Evolutionary conservation across 2,797 vertebrate genomes (phyloP).

Genomic region (Takifugu rubripes): DNA sequence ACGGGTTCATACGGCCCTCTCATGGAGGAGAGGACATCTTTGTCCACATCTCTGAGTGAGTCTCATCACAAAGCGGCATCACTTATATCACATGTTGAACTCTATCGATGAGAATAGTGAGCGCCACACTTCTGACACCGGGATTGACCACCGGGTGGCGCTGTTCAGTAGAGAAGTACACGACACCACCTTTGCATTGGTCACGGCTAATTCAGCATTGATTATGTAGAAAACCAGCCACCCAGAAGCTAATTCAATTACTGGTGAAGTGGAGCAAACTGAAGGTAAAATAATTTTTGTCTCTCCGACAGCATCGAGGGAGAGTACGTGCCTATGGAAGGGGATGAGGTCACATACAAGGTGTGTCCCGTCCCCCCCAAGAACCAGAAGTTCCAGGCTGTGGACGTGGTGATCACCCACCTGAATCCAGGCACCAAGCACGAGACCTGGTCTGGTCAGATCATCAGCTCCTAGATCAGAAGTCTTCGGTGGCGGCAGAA

Average conservation of each 20-base stretch:
- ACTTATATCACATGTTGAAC: too few relatives aligned
- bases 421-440: constrained; percentile 91
- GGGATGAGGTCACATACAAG: constrained; percentile 97
- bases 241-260: too few relatives aligned
- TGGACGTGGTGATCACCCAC: constrained; percentile 95
- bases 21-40: constrained; percentile 95
- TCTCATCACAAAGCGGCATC: constrained; percentile 17
- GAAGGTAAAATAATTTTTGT: background rate
- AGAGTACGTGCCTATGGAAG: constrained; percentile 95
- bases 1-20: constrained; percentile 90
- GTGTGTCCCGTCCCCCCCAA: constrained; percentile 95
- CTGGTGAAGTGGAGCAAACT: background rate
- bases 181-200: too few relatives aligned
- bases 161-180: too few relatives aligned
- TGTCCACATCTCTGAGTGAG: constrained; percentile 97
- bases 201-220: too few relatives aligned
- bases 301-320: constrained; percentile 86
- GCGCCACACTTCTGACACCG: too few relatives aligned
- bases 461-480: constrained; percentile 86
- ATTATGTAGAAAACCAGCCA: too few relatives aligned
- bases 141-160: too few relatives aligned
- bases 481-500: background rate
- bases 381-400: constrained; percentile 97
- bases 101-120: too few relatives aligned
- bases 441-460: constrained; percentile 97